These are phyloP conservation scores for Caenorhabditis tropicalis DNA, from an alignment of 1,140 invertebrate genomes.

Conservation along the genomic window DNA sequence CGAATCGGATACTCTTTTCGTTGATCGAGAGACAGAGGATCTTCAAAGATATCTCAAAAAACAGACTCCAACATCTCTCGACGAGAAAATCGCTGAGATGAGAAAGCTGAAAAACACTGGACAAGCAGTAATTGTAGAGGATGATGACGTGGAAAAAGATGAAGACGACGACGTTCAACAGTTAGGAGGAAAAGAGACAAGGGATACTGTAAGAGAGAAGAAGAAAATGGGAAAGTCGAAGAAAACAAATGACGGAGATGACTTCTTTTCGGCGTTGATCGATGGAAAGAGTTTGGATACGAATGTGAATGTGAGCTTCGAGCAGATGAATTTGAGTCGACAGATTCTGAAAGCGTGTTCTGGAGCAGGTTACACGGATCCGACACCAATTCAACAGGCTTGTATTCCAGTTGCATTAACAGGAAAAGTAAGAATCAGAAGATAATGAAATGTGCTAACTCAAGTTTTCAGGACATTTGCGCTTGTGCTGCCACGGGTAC, in stretches of 20 bases:
- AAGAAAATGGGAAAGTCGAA: constrained; percentile 54
- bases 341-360: constrained; percentile 68
- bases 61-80: constrained; percentile 48
- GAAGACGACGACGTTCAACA: constrained; percentile 50
- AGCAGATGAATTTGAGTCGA: constrained; percentile 68
- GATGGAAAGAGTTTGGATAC: constrained; percentile 55
- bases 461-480: constrained; percentile 80
- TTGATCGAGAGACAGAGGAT: constrained; percentile 48
- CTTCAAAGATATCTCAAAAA: constrained; percentile 59
- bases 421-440: constrained; percentile 73
- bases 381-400: constrained; percentile 93
- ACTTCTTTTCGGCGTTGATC: constrained; percentile 56
- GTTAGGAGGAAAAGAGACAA: constrained; percentile 43
- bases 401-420: constrained; percentile 91
- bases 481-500: constrained; percentile 96
- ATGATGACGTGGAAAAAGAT: constrained; percentile 36
- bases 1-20: constrained; percentile 35
- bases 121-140: constrained; percentile 8
- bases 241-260: constrained; percentile 20
- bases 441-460: not conserved
- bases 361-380: constrained; percentile 85
- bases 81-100: constrained; percentile 60
- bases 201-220: constrained; percentile 64
- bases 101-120: constrained; percentile 38
- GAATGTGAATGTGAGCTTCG: constrained; percentile 57